Conservation (phyloP, 2,113 vertebrate species). For the Conger conger region DNA sequence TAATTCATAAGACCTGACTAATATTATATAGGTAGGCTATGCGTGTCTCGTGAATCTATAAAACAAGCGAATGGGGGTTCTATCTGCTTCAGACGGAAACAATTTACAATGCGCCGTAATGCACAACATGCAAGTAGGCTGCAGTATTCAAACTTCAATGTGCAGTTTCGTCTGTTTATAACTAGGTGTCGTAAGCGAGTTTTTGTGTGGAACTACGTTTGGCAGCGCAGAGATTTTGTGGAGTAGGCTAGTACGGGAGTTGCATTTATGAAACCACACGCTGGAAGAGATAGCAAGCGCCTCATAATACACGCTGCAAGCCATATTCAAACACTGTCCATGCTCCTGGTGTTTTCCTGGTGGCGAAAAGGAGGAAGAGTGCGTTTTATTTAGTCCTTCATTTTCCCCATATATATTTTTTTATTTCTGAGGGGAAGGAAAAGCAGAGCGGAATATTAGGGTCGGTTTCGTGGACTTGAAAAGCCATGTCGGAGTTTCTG, state of each 20-base stretch:
- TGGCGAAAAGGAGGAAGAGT: slow-evolving; percentile 42
- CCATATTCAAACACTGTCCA: slow-evolving; percentile 34
- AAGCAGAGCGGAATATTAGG: slow-evolving; percentile 32
- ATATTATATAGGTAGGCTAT: no score
- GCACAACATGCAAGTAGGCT: background rate
- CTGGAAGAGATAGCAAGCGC: slow-evolving; percentile 39
- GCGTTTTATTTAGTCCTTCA: slow-evolving; percentile 42
- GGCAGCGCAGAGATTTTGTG: slow-evolving; percentile 42
- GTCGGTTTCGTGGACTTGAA: slow-evolving; percentile 48
- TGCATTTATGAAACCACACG: slow-evolving; percentile 68
- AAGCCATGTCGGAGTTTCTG: slow-evolving; percentile 86
- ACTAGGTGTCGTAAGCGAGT: slow-evolving; percentile 35
- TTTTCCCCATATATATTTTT: slow-evolving; percentile 38
- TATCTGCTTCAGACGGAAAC: no score
- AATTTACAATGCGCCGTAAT: no score
- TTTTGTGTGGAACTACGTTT: background rate
- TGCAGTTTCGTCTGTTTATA: slow-evolving; percentile 28
- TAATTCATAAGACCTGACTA: no score
- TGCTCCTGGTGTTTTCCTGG: slow-evolving; percentile 37
- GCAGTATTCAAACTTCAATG: background rate
- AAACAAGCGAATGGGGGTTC: no score
- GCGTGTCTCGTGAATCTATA: no score
- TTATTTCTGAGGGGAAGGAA: slow-evolving; percentile 31
- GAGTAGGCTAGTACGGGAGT: slow-evolving; percentile 58
- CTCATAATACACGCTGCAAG: slow-evolving; percentile 40